Evolutionary conservation across 1,140 invertebrate genomes (phyloP).

Genomic region (Bombus vancouverensis): DNA sequence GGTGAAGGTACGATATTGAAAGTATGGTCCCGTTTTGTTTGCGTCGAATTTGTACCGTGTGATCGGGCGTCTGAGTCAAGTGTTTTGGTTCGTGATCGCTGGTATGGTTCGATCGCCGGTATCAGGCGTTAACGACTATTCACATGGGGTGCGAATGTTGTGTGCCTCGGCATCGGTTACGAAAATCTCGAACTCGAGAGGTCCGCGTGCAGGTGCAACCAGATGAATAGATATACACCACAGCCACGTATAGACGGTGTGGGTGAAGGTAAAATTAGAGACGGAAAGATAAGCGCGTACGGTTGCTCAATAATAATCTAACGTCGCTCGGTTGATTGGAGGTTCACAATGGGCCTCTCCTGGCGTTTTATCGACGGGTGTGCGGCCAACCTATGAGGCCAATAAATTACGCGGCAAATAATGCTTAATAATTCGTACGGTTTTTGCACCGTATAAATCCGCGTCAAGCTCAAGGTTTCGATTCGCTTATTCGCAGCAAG

Average conservation of each 20-base stretch:
- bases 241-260: neutral
- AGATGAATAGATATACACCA: slow-evolving; percentile 45
- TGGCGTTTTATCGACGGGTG: slow-evolving; percentile 11
- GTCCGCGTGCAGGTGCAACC: slow-evolving; percentile 32
- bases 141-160: slow-evolving; percentile 15
- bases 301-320: slow-evolving; percentile 44
- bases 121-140: slow-evolving; percentile 27
- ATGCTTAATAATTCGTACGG: slow-evolving; percentile 29
- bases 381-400: neutral
- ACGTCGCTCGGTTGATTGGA: slow-evolving; percentile 31
- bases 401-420: slow-evolving; percentile 35
- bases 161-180: slow-evolving; percentile 28
- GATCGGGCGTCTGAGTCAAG: slow-evolving; percentile 63
- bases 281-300: slow-evolving; percentile 35
- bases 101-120: neutral
- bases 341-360: neutral
- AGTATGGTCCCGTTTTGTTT: slow-evolving; percentile 76
- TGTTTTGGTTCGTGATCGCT: slow-evolving; percentile 9
- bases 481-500: slow-evolving; percentile 13
- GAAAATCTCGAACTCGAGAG: slow-evolving; percentile 44
- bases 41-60: slow-evolving; percentile 75
- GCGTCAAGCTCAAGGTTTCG: slow-evolving; percentile 6
- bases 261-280: slow-evolving; percentile 49
- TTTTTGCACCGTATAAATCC: slow-evolving; percentile 39
- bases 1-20: slow-evolving; percentile 76